These are phyloP conservation scores for Anoura caudifer DNA, from an alignment of 2,113 vertebrate genomes.

Conservation along the genomic window DNA sequence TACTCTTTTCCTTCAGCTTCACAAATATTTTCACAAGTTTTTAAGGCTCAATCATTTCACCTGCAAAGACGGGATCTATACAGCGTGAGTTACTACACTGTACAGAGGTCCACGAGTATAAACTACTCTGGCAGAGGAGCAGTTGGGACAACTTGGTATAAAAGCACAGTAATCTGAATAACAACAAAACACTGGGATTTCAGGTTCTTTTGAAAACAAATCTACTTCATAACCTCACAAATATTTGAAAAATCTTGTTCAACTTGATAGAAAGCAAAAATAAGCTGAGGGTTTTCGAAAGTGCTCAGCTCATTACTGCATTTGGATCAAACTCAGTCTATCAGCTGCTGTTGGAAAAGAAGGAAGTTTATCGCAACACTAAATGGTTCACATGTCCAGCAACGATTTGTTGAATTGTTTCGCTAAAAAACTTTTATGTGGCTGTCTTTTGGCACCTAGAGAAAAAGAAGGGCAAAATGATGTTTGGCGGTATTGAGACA, in stretches of 20 bases:
- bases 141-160: neutral
- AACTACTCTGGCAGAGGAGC: neutral
- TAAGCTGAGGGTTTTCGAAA: constrained; percentile 11
- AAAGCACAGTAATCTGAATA: neutral
- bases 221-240: constrained; percentile 29
- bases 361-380: neutral
- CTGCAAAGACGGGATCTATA: neutral
- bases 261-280: constrained; percentile 9
- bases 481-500: neutral
- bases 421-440: neutral
- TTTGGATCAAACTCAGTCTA: neutral
- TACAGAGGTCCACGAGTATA: neutral
- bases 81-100: neutral
- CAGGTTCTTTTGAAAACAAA: neutral
- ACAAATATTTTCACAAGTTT: neutral
- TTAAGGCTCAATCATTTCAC: constrained; percentile 2
- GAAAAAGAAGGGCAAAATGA: neutral
- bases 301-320: neutral
- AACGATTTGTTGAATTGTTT: neutral
- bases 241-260: constrained; percentile 45
- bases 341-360: neutral
- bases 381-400: neutral
- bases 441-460: constrained; percentile 34
- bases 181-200: neutral
- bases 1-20: neutral